Evolutionary conservation across 2,888 invertebrate species (phyloP), one percentile per base, ranked within the genome.

Genomic region (Acanthosepion pharaonis): DNA sequence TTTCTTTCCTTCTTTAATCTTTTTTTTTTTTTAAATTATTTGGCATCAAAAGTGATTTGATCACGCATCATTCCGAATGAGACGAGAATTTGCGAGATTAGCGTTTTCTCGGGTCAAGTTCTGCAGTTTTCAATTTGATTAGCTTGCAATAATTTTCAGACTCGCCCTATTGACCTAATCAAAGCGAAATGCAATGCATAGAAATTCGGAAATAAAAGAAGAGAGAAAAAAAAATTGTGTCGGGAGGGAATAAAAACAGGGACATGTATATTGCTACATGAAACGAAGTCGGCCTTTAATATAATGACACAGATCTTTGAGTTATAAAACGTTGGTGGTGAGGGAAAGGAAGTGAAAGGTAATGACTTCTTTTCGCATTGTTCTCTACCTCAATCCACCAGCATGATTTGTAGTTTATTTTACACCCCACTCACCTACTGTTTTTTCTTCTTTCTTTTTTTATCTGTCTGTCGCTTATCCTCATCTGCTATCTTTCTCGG

Each of bases 91-190:
- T n/a, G 78, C 78, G 78, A 78, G n/a, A 78, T 78, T n/a, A 11
- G 78, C 78, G 78, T 78, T 33, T 42, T 78, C 23, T 23, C n/a
- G 78, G 78, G 78, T 78, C 78, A 78, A 78, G n/a, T n/a, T 78
- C 11, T 8, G 23, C 78, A 78, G 78, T n/a, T 78, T 78, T 78
- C 59, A n/a, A 78, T 78, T 78, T 78, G 78, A 78, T 78, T 78
- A 78, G 78, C 78, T 78, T 78, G 78, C 78, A 78, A 78, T 78
- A 78, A n/a, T 78, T 78, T n/a, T n/a, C 78, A 78, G 78, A 15
- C 15, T n/a, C n/a, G n/a, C 78, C 78, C 78, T 78, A 78, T 78
- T 78, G 78, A 78, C 78, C 78, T 33, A 78, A 78, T 78, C 78
- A 78, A 78, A 78, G n/a, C 78, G 78, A 78, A 78, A 15, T 78